Base-by-base conservation (phyloP, 1,140 invertebrate species). In the Manduca sexta region DNA sequence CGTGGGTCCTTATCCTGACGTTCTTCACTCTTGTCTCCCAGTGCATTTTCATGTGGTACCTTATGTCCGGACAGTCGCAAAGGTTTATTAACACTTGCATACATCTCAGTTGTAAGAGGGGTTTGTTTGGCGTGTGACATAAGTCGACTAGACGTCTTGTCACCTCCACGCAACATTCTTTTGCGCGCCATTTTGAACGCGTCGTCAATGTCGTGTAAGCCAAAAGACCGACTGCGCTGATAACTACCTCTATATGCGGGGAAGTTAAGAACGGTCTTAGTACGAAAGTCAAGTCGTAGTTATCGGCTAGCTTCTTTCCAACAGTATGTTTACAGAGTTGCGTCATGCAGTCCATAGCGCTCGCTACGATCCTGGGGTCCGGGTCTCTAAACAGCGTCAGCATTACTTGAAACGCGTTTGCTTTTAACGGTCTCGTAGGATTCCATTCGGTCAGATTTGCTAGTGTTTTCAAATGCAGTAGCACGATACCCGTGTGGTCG, bases 41-140 rank as follows among this genome's bases (percentile, higher is more conserved):
- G 37, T 71, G 49, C 2, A 7, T 13, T 46, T 69, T 76, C 52
- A 84, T 55, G 35, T 77, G 66, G 13, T 64, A 17, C 7, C 76
- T 56, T 15, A 84, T 66, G 42, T 84, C 80, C 0, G 82, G 77
- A 45, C 69, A 69, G 38, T 85, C 82, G 56, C 76, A 79, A 0
- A 85, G 45, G 39, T 84, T 85, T 5, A 84, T 79, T 35, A 85
- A 39, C 0, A 77, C 67, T 33, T 85, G 78, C 59, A 85, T 69
- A 11, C 52, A 42, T n/a, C 62, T 30, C 12, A 85, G 15, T 48
- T 85, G 82, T 0, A 85, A 29, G 0, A 70, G 11, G 0, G 79
- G 77, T 1, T 61, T 64, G 38, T 69, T 74, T 0, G 49, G 56
- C 2, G 35, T 45, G 3, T 67, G 46, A 21, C 66, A 74, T 8